phyloP scores from a whole-genome alignment of 1,140 invertebrate genomes.

The Drosophila hydei region DNA sequence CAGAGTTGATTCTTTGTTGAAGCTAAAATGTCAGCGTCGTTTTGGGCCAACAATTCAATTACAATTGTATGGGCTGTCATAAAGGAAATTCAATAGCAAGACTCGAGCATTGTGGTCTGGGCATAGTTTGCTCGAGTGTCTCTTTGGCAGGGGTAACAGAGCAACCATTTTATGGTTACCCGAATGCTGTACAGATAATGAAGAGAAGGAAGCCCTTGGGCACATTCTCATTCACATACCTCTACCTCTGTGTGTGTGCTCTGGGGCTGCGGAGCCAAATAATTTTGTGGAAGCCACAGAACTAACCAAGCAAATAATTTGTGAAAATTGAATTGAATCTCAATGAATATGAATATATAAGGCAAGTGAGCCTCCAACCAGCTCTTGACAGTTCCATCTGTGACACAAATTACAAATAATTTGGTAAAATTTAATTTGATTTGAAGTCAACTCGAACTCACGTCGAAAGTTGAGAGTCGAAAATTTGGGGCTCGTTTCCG shows the following conservation, averaged over 20 bases:
- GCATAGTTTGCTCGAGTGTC: background rate
- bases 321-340: constrained; percentile 72
- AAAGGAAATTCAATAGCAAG: constrained; percentile 44
- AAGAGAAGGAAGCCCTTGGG: constrained; percentile 62
- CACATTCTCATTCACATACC: background rate
- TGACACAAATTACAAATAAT: constrained; percentile 69
- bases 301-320: constrained; percentile 81
- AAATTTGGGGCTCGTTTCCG: constrained; percentile 44
- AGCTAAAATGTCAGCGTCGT: constrained; percentile 16
- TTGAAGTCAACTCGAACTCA: constrained; percentile 17
- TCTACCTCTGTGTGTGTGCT: constrained; percentile 12
- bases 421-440: constrained; percentile 76
- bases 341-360: constrained; percentile 67
- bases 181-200: constrained; percentile 66
- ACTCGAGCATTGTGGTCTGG: constrained; percentile 37
- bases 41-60: constrained; percentile 57
- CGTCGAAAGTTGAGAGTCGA: constrained; percentile 12
- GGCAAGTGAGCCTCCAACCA: constrained; percentile 10
- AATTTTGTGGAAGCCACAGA: constrained; percentile 78
- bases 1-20: constrained; percentile 1
- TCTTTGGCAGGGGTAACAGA: constrained; percentile 3
- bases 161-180: constrained; percentile 37
- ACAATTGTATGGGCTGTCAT: constrained; percentile 42
- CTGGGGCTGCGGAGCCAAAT: constrained; percentile 42
- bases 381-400: constrained; percentile 1